Evolutionary conservation across 1,140 invertebrate genomes (phyloP).

Genomic region (Arctopsyche grandis): DNA sequence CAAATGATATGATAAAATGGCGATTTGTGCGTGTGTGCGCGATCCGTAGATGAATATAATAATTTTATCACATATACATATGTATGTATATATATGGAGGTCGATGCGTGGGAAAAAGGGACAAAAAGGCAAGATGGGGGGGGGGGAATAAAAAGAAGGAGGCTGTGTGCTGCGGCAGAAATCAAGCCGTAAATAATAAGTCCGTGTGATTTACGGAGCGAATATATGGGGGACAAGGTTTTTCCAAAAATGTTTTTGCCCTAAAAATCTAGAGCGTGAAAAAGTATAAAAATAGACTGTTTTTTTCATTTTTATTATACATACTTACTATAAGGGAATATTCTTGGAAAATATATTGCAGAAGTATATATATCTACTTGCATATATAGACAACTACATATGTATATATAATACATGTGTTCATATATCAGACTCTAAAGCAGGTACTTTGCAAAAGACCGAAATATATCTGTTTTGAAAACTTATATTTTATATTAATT

Average conservation of each 20-base stretch:
- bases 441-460: too few relatives aligned
- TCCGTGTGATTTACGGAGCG: conserved; percentile 8
- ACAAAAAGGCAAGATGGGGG: background rate
- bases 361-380: too few relatives aligned
- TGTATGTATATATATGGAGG: background rate
- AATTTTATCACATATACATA: background rate
- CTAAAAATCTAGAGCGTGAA: background rate
- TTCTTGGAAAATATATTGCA: too few relatives aligned
- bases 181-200: conserved; percentile 23
- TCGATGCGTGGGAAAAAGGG: background rate
- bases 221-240: background rate
- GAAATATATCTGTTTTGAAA: too few relatives aligned
- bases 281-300: background rate
- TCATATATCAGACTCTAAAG: too few relatives aligned
- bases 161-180: background rate
- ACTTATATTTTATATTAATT: too few relatives aligned
- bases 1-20: background rate
- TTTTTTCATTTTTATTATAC: too few relatives aligned
- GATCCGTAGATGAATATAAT: too few relatives aligned
- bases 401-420: background rate
- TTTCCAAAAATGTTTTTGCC: background rate
- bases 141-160: background rate
- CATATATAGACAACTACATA: too few relatives aligned
- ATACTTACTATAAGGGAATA: too few relatives aligned
- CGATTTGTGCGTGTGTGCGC: background rate